Conservation (phyloP, 2,797 vertebrate species). For the Pantherophis alleghaniensis region DNA sequence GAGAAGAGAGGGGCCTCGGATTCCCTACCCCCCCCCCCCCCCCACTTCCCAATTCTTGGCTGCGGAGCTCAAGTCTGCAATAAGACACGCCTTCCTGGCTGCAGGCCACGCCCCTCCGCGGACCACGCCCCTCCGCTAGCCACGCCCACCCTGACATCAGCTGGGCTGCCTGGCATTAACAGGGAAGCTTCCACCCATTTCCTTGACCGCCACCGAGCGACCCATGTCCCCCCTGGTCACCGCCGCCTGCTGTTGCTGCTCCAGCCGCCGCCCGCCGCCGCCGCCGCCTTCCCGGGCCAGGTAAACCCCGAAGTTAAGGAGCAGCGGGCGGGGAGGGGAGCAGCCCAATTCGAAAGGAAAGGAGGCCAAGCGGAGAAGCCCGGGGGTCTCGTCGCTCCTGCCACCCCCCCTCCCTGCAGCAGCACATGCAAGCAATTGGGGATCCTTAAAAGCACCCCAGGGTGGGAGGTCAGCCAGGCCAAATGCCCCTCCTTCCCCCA, state of each 20-base stretch:
- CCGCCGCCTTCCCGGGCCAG: background rate
- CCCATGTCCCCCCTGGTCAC: background rate
- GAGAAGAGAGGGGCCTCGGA: too few relatives aligned
- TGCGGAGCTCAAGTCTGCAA: background rate
- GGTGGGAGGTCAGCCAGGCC: background rate
- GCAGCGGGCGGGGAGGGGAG: background rate
- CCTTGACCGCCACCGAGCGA: background rate
- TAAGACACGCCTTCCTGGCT: background rate
- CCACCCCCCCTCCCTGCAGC: fast-evolving
- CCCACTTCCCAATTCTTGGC: too few relatives aligned
- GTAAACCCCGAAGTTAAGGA: background rate
- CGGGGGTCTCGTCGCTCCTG: background rate
- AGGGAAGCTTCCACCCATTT: background rate
- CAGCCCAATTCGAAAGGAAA: too few relatives aligned
- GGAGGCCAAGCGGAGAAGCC: background rate
- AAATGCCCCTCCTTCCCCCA: background rate
- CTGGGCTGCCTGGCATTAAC: background rate
- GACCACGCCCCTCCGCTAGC: background rate
- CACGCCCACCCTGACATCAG: background rate
- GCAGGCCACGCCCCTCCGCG: background rate
- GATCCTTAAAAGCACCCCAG: background rate
- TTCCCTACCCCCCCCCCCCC: too few relatives aligned
- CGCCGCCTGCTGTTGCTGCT: background rate
- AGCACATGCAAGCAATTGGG: background rate
- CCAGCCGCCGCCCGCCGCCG: background rate